These are phyloP conservation scores for Eupithecia inturbata DNA, from an alignment of 2,888 invertebrate genomes.

Conservation along the genomic window DNA sequence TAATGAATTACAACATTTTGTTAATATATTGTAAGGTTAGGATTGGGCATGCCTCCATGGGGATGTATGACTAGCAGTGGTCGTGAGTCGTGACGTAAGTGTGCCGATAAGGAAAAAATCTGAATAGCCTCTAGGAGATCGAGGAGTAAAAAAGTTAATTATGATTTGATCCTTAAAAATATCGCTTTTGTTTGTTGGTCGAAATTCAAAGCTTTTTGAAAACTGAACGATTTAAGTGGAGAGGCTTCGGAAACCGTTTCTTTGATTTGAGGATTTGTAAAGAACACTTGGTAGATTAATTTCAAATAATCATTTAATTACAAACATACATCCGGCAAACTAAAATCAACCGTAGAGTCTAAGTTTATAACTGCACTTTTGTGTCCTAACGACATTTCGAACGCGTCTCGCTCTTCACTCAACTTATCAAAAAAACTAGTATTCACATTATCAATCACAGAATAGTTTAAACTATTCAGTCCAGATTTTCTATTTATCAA, in stretches of 20 bases:
- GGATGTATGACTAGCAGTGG: neutral
- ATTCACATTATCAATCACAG: slow-evolving; percentile 58
- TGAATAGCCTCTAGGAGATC: neutral
- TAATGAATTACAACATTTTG: neutral
- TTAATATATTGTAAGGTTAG: neutral
- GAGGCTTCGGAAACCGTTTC: neutral
- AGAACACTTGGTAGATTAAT: neutral
- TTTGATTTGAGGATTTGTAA: neutral
- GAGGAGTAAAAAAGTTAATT: neutral
- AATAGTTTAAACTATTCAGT: slow-evolving; percentile 52
- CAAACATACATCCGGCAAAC: slow-evolving; percentile 66
- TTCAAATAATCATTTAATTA: slow-evolving; percentile 38
- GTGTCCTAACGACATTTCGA: slow-evolving; percentile 84
- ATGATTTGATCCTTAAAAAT: neutral
- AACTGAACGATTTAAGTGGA: neutral
- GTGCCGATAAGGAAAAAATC: neutral
- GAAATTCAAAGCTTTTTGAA: neutral
- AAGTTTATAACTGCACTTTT: slow-evolving; percentile 56
- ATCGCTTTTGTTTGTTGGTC: neutral
- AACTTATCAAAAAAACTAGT: slow-evolving; percentile 81
- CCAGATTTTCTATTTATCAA: slow-evolving; percentile 44
- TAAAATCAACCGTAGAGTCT: slow-evolving; percentile 68
- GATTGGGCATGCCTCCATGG: neutral
- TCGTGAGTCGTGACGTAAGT: neutral
- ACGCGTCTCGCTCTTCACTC: slow-evolving; percentile 82